Evolutionary conservation across 2,888 invertebrate genomes (phyloP).

Genomic region (Drosophila differens): DNA sequence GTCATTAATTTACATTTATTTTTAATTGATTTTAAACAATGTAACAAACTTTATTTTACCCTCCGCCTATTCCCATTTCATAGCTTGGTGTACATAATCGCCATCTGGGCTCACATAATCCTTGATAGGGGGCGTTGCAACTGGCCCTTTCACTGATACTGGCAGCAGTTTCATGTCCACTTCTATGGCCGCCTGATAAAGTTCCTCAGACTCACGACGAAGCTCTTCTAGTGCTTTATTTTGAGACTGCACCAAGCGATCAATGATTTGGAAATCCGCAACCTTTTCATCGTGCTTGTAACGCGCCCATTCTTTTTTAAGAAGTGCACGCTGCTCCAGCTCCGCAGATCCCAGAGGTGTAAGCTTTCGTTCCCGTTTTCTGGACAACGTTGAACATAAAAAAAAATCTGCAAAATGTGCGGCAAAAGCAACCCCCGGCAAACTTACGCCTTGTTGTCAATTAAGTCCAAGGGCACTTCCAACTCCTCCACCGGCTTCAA

Average conservation of each 20-base stretch:
- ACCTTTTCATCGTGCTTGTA: slow-evolving; percentile 89
- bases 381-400: slow-evolving; percentile 66
- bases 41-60: slow-evolving; percentile 37
- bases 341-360: slow-evolving; percentile 87
- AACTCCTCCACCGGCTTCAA: slow-evolving; percentile 96
- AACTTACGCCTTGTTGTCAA: slow-evolving; percentile 75
- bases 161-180: slow-evolving; percentile 90
- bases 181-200: slow-evolving; percentile 95
- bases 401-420: no score
- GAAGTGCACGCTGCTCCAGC: slow-evolving; percentile 88
- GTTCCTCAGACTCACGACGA: slow-evolving; percentile 91
- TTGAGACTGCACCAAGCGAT: slow-evolving; percentile 89
- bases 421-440: no score
- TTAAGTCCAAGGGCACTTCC: slow-evolving; percentile 89
- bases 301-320: slow-evolving; percentile 91
- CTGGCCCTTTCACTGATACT: slow-evolving; percentile 90
- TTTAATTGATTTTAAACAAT: slow-evolving; percentile 40
- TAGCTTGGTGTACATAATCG: slow-evolving; percentile 93
- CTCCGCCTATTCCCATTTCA: slow-evolving; percentile 89
- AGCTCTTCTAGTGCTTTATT: slow-evolving; percentile 92
- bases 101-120: slow-evolving; percentile 95
- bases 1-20: slow-evolving; percentile 28
- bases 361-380: slow-evolving; percentile 86
- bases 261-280: slow-evolving; percentile 89
- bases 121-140: slow-evolving; percentile 92